Conservation (phyloP, 2,888 invertebrate genomes). For the Proisotoma minuta region DNA sequence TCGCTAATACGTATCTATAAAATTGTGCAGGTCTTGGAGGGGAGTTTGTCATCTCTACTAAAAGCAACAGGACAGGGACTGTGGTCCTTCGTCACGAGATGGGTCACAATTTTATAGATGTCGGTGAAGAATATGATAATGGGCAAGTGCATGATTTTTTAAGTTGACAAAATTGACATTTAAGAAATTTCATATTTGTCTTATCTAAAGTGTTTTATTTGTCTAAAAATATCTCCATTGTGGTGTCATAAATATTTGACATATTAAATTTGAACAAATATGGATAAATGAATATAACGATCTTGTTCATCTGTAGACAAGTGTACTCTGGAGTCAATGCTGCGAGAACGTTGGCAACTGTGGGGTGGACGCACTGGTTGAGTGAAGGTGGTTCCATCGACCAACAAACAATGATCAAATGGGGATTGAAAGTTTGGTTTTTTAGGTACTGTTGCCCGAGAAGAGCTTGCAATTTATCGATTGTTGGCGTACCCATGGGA, state of each 20-base stretch:
- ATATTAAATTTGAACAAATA: neutral
- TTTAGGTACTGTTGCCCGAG: conserved; percentile 9
- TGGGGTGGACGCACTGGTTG: conserved; percentile 27
- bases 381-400: neutral
- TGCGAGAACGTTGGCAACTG: conserved; percentile 2
- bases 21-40: conserved; percentile 44
- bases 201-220: too few species aligned
- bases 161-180: too few species aligned
- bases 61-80: conserved; percentile 40
- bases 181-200: too few species aligned
- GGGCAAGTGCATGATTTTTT: conserved; percentile 4
- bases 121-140: conserved; percentile 28
- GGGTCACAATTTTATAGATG: conserved; percentile 34
- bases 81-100: conserved; percentile 32
- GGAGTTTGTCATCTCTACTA: conserved; percentile 45
- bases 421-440: neutral
- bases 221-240: too few species aligned
- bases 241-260: too few species aligned
- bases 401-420: neutral
- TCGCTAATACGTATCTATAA: too few species aligned
- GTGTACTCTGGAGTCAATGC: conserved; percentile 24
- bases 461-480: conserved; percentile 35
- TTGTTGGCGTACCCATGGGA: conserved; percentile 38
- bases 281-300: conserved; percentile 7
- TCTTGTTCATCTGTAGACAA: too few species aligned